Evolutionary conservation across 2,113 vertebrate genomes (phyloP).

Genomic region (Ceuthmochares aereus): DNA sequence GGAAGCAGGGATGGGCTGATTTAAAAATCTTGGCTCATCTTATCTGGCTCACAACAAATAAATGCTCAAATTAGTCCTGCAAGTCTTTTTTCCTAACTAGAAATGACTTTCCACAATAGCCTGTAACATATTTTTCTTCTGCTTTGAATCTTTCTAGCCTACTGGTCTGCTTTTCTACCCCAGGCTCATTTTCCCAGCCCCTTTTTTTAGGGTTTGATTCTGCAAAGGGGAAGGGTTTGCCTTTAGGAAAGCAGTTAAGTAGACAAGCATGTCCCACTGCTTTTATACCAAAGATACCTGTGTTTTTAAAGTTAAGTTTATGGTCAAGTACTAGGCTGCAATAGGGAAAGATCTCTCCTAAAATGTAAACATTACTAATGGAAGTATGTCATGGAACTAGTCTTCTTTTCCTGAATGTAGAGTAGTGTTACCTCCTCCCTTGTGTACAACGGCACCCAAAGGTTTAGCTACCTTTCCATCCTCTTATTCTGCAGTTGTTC

Average conservation of each 20-base stretch:
- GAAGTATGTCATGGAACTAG: background rate
- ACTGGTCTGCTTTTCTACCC: background rate
- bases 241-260: background rate
- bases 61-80: background rate
- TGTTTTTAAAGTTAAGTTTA: background rate
- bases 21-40: constrained; percentile 26
- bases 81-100: constrained; percentile 44
- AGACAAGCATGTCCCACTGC: background rate
- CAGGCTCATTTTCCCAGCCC: background rate
- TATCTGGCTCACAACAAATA: background rate
- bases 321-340: background rate
- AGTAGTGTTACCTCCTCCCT: background rate
- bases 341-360: background rate
- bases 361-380: background rate
- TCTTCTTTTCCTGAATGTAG: background rate
- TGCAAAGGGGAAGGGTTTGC: background rate
- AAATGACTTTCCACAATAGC: background rate
- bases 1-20: background rate
- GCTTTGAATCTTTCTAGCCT: background rate
- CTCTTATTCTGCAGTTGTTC: background rate
- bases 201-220: background rate
- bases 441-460: background rate
- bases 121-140: background rate
- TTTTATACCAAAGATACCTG: background rate
- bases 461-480: background rate